A percentile compares a stretch with the other conserved stretches of the same genome.
Conservation (phyloP, 2,797 vertebrate species). For the Argentina silus region DNA sequence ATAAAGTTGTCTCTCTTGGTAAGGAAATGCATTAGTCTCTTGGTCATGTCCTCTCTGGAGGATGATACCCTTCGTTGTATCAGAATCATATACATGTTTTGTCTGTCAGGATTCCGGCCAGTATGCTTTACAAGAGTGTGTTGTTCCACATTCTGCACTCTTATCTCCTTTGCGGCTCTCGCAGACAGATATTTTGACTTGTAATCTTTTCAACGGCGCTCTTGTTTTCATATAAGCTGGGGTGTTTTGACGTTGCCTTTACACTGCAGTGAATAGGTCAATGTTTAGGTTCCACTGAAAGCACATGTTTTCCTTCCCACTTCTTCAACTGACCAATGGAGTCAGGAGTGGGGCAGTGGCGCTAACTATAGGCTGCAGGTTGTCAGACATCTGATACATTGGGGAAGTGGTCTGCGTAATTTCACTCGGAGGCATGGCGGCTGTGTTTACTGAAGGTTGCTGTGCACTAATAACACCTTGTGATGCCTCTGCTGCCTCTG, state of each 20-base stretch:
- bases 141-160: not conserved
- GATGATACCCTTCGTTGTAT: not conserved
- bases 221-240: not conserved
- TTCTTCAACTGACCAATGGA: not conserved
- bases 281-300: slow-evolving; percentile 13
- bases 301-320: slow-evolving; percentile 1
- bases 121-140: not conserved
- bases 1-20: no score
- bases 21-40: no score
- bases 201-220: not conserved
- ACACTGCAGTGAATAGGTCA: slow-evolving; percentile 1
- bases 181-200: slow-evolving; percentile 1
- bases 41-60: no score
- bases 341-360: slow-evolving; percentile 17
- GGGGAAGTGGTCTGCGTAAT: slow-evolving; percentile 62
- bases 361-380: slow-evolving; percentile 23
- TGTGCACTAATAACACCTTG: slow-evolving; percentile 48
- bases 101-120: not conserved
- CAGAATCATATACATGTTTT: no score
- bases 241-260: slow-evolving; percentile 15
- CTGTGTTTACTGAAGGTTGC: slow-evolving; percentile 65
- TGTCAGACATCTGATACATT: slow-evolving; percentile 36
- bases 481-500: slow-evolving; percentile 35
- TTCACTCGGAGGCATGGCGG: slow-evolving; percentile 61
- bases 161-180: not conserved